Percentiles rank a stretch among this genome's conserved stretches.
Evolutionary conservation across 1,140 invertebrate species (phyloP).

Genomic region (Camponotus vicinus): DNA sequence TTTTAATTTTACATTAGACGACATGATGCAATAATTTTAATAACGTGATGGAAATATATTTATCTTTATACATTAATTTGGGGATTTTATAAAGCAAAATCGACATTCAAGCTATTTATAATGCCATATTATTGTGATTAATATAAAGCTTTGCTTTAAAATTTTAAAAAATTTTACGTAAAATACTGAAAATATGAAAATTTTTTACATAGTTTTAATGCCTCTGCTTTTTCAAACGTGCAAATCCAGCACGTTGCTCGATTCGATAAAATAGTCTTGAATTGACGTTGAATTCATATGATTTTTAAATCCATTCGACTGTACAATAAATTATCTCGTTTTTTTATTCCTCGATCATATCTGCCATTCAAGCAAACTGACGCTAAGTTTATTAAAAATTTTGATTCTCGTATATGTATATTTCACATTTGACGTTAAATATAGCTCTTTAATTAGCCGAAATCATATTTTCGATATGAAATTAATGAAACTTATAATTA

Average conservation of each 20-base stretch:
- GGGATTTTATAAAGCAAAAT: neutral
- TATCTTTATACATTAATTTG: neutral
- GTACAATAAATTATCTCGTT: neutral
- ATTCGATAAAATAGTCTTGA: neutral
- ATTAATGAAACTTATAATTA: constrained; percentile 7
- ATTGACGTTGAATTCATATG: neutral
- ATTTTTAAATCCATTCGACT: constrained; percentile 14
- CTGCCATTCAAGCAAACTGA: neutral
- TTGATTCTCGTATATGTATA: neutral
- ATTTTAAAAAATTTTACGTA: neutral
- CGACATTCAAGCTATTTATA: neutral
- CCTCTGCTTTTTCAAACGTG: neutral
- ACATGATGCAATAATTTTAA: too few relatives aligned
- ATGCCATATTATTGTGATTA: neutral
- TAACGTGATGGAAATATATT: neutral
- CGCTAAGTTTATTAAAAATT: neutral
- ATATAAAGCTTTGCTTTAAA: neutral
- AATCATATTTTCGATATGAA: constrained; percentile 8
- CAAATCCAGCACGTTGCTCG: neutral
- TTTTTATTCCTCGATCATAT: neutral
- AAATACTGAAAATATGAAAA: neutral
- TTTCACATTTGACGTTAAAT: neutral
- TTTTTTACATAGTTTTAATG: neutral
- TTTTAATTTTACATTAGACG: neutral
- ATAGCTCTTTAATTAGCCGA: neutral